Conservation (phyloP, 2,113 vertebrate genomes). For the Mixornis gularis region DNA sequence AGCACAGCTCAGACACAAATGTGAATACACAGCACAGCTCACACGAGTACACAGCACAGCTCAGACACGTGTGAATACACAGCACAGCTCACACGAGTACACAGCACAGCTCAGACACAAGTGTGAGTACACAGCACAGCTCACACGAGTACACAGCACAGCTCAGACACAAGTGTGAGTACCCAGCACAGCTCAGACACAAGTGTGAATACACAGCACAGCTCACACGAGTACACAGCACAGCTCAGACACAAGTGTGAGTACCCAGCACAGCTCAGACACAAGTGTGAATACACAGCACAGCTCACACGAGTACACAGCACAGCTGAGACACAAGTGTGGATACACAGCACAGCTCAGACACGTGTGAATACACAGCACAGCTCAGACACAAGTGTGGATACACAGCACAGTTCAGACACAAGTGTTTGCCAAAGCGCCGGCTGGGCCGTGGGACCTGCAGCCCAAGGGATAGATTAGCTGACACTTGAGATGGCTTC, state of each 20-base stretch:
- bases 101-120: background rate
- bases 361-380: background rate
- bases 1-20: background rate
- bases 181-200: too few species aligned
- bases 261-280: too few species aligned
- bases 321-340: background rate
- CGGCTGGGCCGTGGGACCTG: rapidly evolving
- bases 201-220: too few species aligned
- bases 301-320: background rate
- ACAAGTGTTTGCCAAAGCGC: background rate
- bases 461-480: background rate
- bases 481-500: background rate
- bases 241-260: background rate
- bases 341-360: rapidly evolving
- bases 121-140: too few species aligned
- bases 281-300: too few species aligned
- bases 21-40: too few species aligned
- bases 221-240: too few species aligned
- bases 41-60: background rate
- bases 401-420: too few species aligned
- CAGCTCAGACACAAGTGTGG: background rate
- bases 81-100: too few species aligned
- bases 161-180: too few species aligned
- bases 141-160: too few species aligned
- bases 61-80: rapidly evolving